A percentile compares a stretch with the other conserved stretches of the same genome.
These are phyloP conservation scores for Caenorhabditis imperialis DNA, from an alignment of 2,888 invertebrate genomes.

Conservation along the genomic window DNA sequence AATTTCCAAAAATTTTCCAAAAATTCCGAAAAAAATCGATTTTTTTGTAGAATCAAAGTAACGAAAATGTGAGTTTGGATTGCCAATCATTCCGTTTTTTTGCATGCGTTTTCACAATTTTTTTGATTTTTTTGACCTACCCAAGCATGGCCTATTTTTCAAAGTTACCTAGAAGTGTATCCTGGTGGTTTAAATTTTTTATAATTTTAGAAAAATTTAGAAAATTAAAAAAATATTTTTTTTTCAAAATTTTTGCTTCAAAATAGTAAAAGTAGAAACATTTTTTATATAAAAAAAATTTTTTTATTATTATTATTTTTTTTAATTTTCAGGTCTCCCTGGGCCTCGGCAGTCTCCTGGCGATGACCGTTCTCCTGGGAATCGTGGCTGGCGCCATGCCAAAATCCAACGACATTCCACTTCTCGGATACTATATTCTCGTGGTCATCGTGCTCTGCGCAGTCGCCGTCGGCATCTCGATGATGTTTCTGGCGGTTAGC, in stretches of 20 bases:
- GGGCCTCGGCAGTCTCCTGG: constrained; percentile 69
- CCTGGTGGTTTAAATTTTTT: not conserved
- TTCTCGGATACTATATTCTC: constrained; percentile 74
- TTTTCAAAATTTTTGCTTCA: constrained; percentile 3
- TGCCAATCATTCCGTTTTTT: not conserved
- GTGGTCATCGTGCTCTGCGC: constrained; percentile 73
- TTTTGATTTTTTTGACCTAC: not conserved
- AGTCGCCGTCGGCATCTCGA: constrained; percentile 72
- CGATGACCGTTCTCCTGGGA: constrained; percentile 73
- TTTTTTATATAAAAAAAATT: not conserved
- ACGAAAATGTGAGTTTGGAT: constrained; percentile 53
- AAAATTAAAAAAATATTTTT: constrained; percentile 4
- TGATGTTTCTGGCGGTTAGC: constrained; percentile 69
- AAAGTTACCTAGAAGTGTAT: not conserved
- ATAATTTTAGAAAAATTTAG: constrained; percentile 1
- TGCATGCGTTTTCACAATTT: not conserved
- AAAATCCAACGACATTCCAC: constrained; percentile 73
- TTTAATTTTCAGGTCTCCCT: constrained; percentile 65
- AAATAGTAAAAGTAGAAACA: not conserved
- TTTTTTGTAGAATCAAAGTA: constrained; percentile 53
- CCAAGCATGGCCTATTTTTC: not conserved
- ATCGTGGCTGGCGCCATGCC: constrained; percentile 76
- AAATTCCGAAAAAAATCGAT: not conserved
- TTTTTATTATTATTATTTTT: constrained; percentile 16
- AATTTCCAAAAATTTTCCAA: constrained; percentile 1